phyloP scores from a whole-genome alignment of 2,113 vertebrate species.

The Nibea coibor region DNA sequence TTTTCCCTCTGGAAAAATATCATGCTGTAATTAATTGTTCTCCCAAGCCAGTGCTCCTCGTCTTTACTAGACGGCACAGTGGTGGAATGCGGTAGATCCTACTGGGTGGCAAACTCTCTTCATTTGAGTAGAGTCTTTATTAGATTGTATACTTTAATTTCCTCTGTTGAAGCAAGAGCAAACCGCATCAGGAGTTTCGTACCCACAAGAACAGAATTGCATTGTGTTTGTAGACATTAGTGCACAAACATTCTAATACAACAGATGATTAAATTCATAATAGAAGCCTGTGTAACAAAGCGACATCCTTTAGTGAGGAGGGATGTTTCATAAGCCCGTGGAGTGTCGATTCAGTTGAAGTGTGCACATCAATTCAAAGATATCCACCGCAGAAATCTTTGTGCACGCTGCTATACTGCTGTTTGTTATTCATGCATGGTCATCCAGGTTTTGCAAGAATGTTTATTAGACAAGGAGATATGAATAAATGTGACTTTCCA shows the following conservation, averaged over 20 bases:
- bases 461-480: neutral
- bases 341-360: conserved; percentile 10
- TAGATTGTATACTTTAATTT: conserved; percentile 74
- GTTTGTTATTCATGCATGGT: conserved; percentile 33
- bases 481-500: conserved; percentile 3
- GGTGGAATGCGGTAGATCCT: conserved; percentile 36
- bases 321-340: conserved; percentile 37
- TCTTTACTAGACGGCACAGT: conserved; percentile 48
- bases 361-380: conserved; percentile 1
- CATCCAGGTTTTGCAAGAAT: neutral
- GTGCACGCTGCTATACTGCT: conserved; percentile 5
- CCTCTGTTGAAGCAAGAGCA: conserved; percentile 51
- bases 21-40: conserved; percentile 68
- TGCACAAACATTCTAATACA: conserved; percentile 31
- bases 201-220: conserved; percentile 8
- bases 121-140: conserved; percentile 63
- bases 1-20: conserved; percentile 64
- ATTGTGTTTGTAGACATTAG: conserved; percentile 44
- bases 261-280: conserved; percentile 50
- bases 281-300: conserved; percentile 7
- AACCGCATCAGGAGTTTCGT: conserved; percentile 25
- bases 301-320: conserved; percentile 6
- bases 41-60: conserved; percentile 52
- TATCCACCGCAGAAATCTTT: conserved; percentile 17
- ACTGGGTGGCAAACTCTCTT: conserved; percentile 53